Conservation (phyloP, 2,797 vertebrate genomes). For the Strix occidentalis region DNA sequence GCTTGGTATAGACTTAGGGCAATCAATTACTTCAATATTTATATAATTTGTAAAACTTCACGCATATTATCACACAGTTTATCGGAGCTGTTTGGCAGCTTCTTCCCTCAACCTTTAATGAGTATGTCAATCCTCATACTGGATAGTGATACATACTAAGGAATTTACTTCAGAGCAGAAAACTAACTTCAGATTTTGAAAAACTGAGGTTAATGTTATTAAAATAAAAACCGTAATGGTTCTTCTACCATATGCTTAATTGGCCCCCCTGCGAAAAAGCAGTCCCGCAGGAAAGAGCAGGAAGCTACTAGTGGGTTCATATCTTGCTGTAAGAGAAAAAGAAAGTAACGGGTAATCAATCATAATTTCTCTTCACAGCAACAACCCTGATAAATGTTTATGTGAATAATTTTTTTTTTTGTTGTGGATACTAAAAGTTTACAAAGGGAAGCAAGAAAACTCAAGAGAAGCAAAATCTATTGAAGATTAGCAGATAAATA, state of each 20-base stretch:
- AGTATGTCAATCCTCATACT: not conserved
- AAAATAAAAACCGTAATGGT: not conserved
- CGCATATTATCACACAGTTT: not conserved
- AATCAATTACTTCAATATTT: conserved; percentile 23
- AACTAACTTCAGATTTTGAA: conserved; percentile 9
- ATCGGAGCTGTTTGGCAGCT: not conserved
- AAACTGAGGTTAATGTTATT: not conserved
- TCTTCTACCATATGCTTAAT: not conserved
- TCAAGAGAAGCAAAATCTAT: not conserved
- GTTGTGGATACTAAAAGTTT: not conserved
- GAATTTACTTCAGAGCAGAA: not conserved
- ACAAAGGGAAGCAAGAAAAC: not conserved
- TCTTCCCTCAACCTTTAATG: conserved; percentile 7
- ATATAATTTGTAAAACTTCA: not conserved
- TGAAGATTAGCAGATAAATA: not conserved
- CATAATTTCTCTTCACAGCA: not conserved
- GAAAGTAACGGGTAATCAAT: not conserved
- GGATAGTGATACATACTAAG: not conserved
- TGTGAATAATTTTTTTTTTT: not conserved
- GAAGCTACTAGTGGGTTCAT: not conserved
- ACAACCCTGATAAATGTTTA: not conserved
- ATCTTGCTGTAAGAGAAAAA: not conserved
- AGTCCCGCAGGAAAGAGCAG: not conserved
- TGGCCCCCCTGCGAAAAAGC: not conserved
- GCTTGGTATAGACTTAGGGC: not conserved